phyloP scores from a whole-genome alignment of 1,140 invertebrate species.

The Sycophila sp. region DNA sequence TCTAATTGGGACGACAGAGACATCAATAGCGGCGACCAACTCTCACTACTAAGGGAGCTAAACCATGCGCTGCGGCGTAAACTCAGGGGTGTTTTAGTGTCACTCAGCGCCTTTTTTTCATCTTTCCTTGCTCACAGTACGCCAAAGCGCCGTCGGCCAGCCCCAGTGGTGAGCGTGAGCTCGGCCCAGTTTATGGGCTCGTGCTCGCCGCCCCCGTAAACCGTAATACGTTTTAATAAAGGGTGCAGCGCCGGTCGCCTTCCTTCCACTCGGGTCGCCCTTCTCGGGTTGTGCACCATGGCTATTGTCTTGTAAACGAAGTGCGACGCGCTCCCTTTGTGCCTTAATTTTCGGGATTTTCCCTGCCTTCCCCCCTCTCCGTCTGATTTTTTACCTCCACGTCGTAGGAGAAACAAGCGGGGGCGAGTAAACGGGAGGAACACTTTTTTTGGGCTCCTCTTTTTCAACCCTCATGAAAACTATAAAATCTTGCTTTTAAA shows the following conservation, averaged over 20 bases:
- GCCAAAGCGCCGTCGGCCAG: slow-evolving; percentile 43
- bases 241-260: background rate
- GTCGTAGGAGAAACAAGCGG: background rate
- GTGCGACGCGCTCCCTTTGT: slow-evolving; percentile 22
- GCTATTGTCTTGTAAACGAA: slow-evolving; percentile 26
- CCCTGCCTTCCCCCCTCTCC: background rate
- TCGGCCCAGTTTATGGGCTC: slow-evolving; percentile 58
- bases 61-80: slow-evolving; percentile 58
- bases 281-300: background rate
- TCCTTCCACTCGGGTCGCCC: slow-evolving; percentile 11
- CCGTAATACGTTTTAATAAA: slow-evolving; percentile 50
- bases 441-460: too few species aligned
- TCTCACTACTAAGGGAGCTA: slow-evolving; percentile 47
- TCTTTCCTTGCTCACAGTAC: background rate
- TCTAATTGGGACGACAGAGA: slow-evolving; percentile 66
- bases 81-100: slow-evolving; percentile 61
- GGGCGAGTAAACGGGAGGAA: too few species aligned
- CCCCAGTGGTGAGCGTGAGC: too few species aligned
- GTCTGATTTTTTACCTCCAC: slow-evolving; percentile 4
- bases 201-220: slow-evolving; percentile 55
- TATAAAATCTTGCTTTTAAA: background rate
- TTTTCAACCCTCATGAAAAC: background rate
- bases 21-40: slow-evolving; percentile 62
- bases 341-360: slow-evolving; percentile 30
- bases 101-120: slow-evolving; percentile 50